Percentiles rank a stretch among this genome's conserved stretches.
phyloP scores from a whole-genome alignment of 2,888 invertebrate species.

The Thymelicus lineola region DNA sequence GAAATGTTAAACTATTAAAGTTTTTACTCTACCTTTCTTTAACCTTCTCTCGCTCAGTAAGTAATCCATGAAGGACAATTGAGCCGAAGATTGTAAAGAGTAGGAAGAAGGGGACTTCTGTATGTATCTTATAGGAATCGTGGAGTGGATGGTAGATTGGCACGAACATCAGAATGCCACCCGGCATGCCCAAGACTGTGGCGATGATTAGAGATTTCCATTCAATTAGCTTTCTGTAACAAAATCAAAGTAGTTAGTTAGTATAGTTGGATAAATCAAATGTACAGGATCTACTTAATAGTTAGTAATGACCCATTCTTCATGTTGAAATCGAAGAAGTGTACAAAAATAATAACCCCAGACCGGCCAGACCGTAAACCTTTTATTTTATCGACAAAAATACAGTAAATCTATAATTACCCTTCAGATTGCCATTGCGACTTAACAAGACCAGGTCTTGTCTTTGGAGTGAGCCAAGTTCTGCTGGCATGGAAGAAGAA shows the following conservation, averaged over 20 bases:
- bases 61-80: constrained; percentile 86
- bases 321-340: too few species aligned
- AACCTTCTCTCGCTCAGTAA: constrained; percentile 67
- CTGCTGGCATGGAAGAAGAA: constrained; percentile 87
- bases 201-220: constrained; percentile 81
- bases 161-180: constrained; percentile 89
- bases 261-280: too few species aligned
- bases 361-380: too few species aligned
- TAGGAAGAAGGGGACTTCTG: constrained; percentile 89
- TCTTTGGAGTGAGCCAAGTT: constrained; percentile 75
- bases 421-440: constrained; percentile 85
- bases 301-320: too few species aligned
- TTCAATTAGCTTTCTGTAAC: constrained; percentile 58
- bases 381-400: too few species aligned
- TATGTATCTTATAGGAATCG: constrained; percentile 87
- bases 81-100: constrained; percentile 86
- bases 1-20: neutral
- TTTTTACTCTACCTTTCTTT: constrained; percentile 56
- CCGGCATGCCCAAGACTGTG: constrained; percentile 88
- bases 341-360: too few species aligned
- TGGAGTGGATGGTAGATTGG: constrained; percentile 92
- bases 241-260: too few species aligned
- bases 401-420: constrained; percentile 54
- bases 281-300: too few species aligned
- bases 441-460: neutral